These are phyloP conservation scores for Podabrus alpinus DNA, from an alignment of 2,888 invertebrate species.

Conservation along the genomic window DNA sequence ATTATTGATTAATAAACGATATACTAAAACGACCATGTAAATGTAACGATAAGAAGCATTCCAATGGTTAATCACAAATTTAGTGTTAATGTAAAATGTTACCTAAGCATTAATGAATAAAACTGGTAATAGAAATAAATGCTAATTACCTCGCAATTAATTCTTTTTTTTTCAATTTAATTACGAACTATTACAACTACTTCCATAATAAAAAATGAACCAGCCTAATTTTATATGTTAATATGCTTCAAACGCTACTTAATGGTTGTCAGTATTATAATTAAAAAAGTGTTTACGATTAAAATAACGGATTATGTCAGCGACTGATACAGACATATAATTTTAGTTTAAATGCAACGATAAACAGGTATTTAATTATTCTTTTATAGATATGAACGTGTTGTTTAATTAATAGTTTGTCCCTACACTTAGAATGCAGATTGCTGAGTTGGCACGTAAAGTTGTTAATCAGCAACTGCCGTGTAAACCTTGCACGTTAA, in stretches of 20 bases:
- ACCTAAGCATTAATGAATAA: neutral
- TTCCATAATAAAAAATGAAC: neutral
- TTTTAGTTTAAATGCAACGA: conserved; percentile 39
- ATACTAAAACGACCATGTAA: neutral
- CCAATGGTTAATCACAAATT: neutral
- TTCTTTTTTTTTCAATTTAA: neutral
- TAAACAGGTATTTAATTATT: conserved; percentile 49
- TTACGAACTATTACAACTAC: neutral
- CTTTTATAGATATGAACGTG: conserved; percentile 47
- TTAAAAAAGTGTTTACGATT: conserved; percentile 13
- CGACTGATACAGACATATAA: conserved; percentile 22
- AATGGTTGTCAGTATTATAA: conserved; percentile 1
- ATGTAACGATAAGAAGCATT: neutral
- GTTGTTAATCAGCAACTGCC: conserved; percentile 48
- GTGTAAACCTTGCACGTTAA: conserved; percentile 40
- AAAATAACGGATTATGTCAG: conserved; percentile 23
- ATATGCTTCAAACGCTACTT: neutral
- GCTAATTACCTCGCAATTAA: neutral
- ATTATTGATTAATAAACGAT: neutral
- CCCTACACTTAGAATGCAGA: conserved; percentile 45
- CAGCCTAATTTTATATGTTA: neutral
- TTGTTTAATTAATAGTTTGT: conserved; percentile 49
- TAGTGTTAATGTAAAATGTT: neutral
- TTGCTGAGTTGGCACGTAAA: conserved; percentile 47
- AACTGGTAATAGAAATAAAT: neutral